Percentiles rank a stretch among this genome's conserved stretches.
Conservation (phyloP, 2,888 invertebrate genomes). For the Agrotis ipsilon region DNA sequence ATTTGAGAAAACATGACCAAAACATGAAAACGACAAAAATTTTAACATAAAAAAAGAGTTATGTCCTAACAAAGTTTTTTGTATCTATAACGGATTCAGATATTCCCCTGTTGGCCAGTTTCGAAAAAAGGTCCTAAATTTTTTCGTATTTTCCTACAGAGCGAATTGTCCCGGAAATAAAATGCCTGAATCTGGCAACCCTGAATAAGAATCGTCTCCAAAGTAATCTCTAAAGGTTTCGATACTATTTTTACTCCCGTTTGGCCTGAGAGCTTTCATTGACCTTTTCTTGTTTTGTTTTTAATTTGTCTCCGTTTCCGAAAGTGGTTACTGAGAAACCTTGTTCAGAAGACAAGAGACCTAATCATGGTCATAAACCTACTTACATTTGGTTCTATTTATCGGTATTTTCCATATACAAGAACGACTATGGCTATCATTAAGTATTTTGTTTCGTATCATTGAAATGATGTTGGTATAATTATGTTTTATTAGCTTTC, state of each 20-base stretch:
- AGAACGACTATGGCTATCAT: neutral
- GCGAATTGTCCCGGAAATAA: too few relatives aligned
- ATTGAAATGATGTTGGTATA: neutral
- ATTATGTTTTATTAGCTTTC: too few relatives aligned
- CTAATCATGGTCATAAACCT: constrained; percentile 9
- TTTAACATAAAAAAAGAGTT: too few relatives aligned
- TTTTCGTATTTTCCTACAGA: too few relatives aligned
- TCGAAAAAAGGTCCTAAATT: too few relatives aligned
- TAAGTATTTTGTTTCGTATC: neutral
- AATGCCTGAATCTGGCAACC: too few relatives aligned
- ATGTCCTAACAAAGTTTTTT: too few relatives aligned
- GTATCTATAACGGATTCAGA: too few relatives aligned
- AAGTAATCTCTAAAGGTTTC: constrained; percentile 22
- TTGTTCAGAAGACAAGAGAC: constrained; percentile 1
- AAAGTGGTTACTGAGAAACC: neutral
- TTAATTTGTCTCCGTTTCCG: constrained; percentile 4
- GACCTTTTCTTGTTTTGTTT: neutral
- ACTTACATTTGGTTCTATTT: constrained; percentile 2
- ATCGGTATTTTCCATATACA: neutral
- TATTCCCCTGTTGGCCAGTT: too few relatives aligned
- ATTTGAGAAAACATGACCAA: too few relatives aligned
- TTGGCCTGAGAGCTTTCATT: neutral
- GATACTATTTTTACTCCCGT: neutral
- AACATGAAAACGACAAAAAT: too few relatives aligned
- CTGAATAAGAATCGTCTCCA: neutral